These are phyloP conservation scores for Danaus chrysippus DNA, from an alignment of 2,888 invertebrate species.

Conservation along the genomic window DNA sequence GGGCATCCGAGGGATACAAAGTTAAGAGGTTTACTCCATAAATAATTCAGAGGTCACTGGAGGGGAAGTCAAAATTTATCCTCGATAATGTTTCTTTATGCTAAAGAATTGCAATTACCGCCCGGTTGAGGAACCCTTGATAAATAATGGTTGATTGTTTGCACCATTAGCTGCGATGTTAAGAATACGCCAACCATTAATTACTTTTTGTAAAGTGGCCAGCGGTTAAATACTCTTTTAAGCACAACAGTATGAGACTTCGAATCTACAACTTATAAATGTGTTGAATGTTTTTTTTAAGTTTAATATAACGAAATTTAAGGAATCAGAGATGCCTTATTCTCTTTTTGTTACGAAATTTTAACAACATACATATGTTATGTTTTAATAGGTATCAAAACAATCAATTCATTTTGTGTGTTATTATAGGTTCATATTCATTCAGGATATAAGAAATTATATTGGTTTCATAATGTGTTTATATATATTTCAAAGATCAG, in stretches of 20 bases:
- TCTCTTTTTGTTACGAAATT: too few relatives aligned
- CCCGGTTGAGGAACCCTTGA: conserved; percentile 37
- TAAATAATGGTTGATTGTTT: conserved; percentile 12
- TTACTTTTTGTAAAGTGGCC: conserved; percentile 1
- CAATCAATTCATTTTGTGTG: too few relatives aligned
- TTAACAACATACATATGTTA: too few relatives aligned
- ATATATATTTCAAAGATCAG: too few relatives aligned
- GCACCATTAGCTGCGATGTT: conserved; percentile 10
- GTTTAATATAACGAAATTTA: too few relatives aligned
- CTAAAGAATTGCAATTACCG: conserved; percentile 44
- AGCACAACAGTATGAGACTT: neutral
- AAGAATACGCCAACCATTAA: conserved; percentile 4
- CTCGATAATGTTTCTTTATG: conserved; percentile 50
- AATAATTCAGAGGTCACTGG: conserved; percentile 58
- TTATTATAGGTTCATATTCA: too few relatives aligned
- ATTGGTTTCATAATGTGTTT: too few relatives aligned
- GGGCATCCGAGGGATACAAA: conserved; percentile 41
- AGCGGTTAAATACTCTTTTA: neutral
- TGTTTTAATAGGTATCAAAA: too few relatives aligned
- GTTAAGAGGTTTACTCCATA: conserved; percentile 53
- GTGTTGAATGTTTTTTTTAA: too few relatives aligned
- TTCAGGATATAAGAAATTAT: too few relatives aligned
- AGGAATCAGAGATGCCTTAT: too few relatives aligned
- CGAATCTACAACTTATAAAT: too few relatives aligned
- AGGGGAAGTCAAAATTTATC: conserved; percentile 53